phyloP scores from a whole-genome alignment of 2,797 vertebrate genomes.

The Chaetodon trifasciatus region DNA sequence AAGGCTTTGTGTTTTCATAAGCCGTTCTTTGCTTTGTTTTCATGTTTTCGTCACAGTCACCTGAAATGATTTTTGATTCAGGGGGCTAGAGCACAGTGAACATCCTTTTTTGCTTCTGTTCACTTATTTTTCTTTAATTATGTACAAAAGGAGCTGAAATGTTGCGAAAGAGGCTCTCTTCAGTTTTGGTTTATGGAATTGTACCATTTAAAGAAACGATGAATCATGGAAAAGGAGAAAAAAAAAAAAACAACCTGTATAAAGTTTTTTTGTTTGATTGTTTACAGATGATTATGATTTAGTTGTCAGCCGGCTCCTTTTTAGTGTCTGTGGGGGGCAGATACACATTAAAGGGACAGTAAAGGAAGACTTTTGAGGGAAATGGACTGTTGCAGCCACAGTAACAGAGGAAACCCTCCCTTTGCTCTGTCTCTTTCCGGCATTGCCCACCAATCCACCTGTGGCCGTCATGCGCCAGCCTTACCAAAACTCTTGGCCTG shows the following conservation, averaged over 20 bases:
- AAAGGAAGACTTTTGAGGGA: conserved; percentile 48
- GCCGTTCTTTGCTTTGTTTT: conserved; percentile 72
- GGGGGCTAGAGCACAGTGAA: conserved; percentile 71
- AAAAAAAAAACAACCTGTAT: conserved; percentile 67
- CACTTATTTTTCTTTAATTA: conserved; percentile 74
- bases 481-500: conserved; percentile 83
- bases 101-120: conserved; percentile 68
- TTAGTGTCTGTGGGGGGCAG: conserved; percentile 58
- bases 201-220: conserved; percentile 71
- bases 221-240: conserved; percentile 58
- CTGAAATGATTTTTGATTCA: conserved; percentile 67
- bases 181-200: conserved; percentile 71
- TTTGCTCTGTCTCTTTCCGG: conserved; percentile 60
- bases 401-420: conserved; percentile 51
- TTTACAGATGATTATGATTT: conserved; percentile 84
- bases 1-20: conserved; percentile 78
- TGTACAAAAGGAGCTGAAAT: conserved; percentile 79
- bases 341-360: conserved; percentile 48
- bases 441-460: conserved; percentile 72
- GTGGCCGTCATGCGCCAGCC: conserved; percentile 81
- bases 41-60: conserved; percentile 73
- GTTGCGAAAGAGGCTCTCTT: conserved; percentile 69
- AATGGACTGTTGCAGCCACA: conserved; percentile 58
- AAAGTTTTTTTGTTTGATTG: conserved; percentile 67
- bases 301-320: conserved; percentile 71